Conservation (phyloP, 2,888 invertebrate genomes). For the Amiota communis region DNA sequence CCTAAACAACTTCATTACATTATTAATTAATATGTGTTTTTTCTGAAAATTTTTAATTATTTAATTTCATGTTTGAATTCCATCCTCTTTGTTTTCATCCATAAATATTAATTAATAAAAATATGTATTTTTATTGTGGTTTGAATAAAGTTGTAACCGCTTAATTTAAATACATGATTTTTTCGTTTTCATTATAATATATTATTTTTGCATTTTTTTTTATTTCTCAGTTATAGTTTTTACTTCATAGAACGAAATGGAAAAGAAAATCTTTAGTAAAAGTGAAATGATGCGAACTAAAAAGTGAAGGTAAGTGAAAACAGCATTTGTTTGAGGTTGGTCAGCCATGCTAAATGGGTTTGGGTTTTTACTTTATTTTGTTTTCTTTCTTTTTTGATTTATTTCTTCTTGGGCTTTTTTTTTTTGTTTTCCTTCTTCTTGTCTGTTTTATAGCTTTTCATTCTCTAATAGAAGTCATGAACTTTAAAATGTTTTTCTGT, state of each 20-base stretch:
- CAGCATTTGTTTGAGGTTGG: constrained; percentile 17
- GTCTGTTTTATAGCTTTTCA: not conserved
- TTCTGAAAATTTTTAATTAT: no score
- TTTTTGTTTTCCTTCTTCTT: not conserved
- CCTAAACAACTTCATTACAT: no score
- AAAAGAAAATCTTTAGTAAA: constrained; percentile 5
- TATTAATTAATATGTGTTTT: no score
- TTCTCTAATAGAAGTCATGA: constrained; percentile 2
- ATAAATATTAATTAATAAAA: constrained; percentile 9
- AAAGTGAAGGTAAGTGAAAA: constrained; percentile 30
- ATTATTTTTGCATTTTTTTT: not conserved
- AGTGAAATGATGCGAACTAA: constrained; percentile 21
- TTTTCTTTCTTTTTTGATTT: not conserved
- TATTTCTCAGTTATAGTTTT: not conserved
- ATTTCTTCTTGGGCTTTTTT: not conserved
- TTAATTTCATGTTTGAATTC: no score
- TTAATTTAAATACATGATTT: not conserved
- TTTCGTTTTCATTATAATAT: not conserved
- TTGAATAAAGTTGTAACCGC: not conserved
- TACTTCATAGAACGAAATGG: not conserved
- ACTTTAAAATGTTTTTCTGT: not conserved
- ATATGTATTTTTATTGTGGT: constrained; percentile 3
- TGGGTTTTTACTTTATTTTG: not conserved
- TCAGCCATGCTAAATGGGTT: constrained; percentile 10
- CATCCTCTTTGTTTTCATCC: not conserved